A percentile compares a stretch with the other conserved stretches of the same genome.
Conservation (phyloP, 30 jellyfish, hydroid and myxozoan species). For the Nemopilema nomurai region DNA sequence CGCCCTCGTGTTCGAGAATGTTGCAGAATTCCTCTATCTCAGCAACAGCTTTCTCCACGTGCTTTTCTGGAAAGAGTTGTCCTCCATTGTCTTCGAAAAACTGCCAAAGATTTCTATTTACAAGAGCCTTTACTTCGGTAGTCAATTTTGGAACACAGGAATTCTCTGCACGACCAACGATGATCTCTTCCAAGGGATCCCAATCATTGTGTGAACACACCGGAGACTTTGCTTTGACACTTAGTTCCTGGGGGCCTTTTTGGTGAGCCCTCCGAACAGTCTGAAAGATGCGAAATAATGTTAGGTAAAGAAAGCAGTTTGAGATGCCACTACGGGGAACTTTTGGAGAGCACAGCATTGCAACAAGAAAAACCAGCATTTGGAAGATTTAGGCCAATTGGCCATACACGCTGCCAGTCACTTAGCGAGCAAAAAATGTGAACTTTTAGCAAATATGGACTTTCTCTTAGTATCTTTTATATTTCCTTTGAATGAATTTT, state of each 20-base stretch:
- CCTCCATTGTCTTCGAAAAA: conserved; percentile 72
- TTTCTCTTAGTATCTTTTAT: too few relatives aligned
- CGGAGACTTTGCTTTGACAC: not conserved
- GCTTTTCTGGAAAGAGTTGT: conserved; percentile 60
- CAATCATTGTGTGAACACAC: conserved; percentile 81
- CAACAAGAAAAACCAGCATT: too few relatives aligned
- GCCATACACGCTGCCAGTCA: too few relatives aligned
- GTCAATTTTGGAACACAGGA: conserved; percentile 75
- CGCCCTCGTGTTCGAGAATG: conserved; percentile 83
- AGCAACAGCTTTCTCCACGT: conserved; percentile 69
- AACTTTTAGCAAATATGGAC: too few relatives aligned
- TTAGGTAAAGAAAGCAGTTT: not conserved
- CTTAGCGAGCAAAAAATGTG: too few relatives aligned
- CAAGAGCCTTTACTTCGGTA: conserved; percentile 77
- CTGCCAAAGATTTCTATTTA: conserved; percentile 71
- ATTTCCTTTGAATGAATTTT: too few relatives aligned
- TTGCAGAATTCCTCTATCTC: conserved; percentile 84
- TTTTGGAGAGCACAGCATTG: too few relatives aligned
- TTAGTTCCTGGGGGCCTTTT: not conserved
- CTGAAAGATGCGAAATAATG: not conserved
- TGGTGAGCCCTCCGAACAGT: not conserved
- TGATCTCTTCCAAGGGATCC: conserved; percentile 92
- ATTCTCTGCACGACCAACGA: conserved; percentile 89
- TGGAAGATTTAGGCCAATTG: too few relatives aligned
- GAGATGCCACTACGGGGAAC: not conserved